Percentiles rank a stretch among this genome's conserved stretches.
These are phyloP conservation scores for Ctenopoma multispine DNA, from an alignment of 2,797 vertebrate species.

Conservation along the genomic window DNA sequence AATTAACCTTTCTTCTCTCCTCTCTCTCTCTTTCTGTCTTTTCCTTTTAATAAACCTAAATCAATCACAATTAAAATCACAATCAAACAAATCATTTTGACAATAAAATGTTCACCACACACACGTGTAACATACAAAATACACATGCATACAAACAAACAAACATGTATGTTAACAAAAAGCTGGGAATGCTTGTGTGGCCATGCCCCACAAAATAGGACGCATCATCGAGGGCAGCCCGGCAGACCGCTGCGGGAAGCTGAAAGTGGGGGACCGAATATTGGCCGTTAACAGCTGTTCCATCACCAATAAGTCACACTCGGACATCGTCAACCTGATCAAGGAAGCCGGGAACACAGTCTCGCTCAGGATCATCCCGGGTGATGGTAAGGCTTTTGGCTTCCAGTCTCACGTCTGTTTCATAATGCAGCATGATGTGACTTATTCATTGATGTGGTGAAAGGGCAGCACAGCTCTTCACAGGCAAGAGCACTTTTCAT, in stretches of 20 bases:
- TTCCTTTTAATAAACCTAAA: conserved; percentile 17
- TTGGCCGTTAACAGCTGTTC: conserved; percentile 97
- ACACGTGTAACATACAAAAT: conserved; percentile 34
- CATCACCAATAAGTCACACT: conserved; percentile 99
- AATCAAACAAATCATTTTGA: conserved; percentile 37
- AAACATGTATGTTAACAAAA: conserved; percentile 75
- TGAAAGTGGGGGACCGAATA: conserved; percentile 99
- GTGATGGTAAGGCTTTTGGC: conserved; percentile 89
- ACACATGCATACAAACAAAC: conserved; percentile 53
- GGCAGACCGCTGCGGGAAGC: conserved; percentile 97
- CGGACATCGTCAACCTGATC: conserved; percentile 99
- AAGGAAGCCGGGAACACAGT: conserved; percentile 99
- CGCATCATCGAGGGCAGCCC: conserved; percentile 99
- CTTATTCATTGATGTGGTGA: conserved; percentile 73
- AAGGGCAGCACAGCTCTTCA: conserved; percentile 61
- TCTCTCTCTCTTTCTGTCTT: conserved; percentile 50
- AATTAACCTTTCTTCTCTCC: conserved; percentile 88
- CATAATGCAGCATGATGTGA: conserved; percentile 65
- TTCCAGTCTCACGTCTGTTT: conserved; percentile 48
- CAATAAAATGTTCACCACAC: conserved; percentile 41
- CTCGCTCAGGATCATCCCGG: conserved; percentile 98
- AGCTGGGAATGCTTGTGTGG: conserved; percentile 99
- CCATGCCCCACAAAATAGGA: conserved; percentile 99
- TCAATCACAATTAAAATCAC: conserved; percentile 61
- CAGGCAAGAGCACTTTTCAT: conserved; percentile 55